Evolutionary conservation across 2,113 vertebrate genomes (phyloP), one percentile per base, ranked within the genome.

Genomic region (Aspiorhynchus laticeps): DNA sequence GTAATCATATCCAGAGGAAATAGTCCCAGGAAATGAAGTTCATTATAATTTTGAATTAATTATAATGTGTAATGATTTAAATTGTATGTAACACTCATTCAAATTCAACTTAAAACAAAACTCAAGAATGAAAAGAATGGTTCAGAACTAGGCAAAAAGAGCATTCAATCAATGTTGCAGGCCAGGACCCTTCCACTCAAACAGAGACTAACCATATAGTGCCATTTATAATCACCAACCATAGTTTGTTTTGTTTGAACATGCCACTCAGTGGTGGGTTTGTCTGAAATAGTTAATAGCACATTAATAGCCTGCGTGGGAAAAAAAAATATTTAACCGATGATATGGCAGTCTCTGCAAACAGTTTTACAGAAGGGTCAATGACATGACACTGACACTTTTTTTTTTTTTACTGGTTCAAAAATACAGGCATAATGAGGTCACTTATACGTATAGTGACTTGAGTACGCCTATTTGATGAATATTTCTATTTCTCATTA

Each of bases 1-100:
- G 46, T 83, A 83, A 71, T 46, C 41, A 71, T 83, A 71, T 83
- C 46, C n/a, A 51, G 28, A 53, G 81, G 65, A 36, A 83, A 71
- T 24, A 51, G 15, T 83, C 63, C 26, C 26, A 31, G 17, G 43
- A 83, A 53, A 83, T 36, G 8, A 67, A 67, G 65, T 83, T 71
- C 43, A 83, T 71, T 83, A 83, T n/a, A 33, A 53, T 71, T 48
- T 24, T 46, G 41, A 83, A 82, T 83, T 11, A 83, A 81, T 81
- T 81, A 80, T 79, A 79, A 81, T 51, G 65, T 14, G 43, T 71
- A 71, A 83, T 71, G 3, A 12, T 71, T n/a, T 83, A 33, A 83
- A 53, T 21, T 24, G 19, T 83, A 51, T 67, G 31, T 36, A 28
- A 53, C 43, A 48, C 10, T 3, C 2, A 28, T n/a, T 46, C 4